A percentile compares a stretch with the other conserved stretches of the same genome.
These are phyloP conservation scores for Anarsia innoxiella DNA, from an alignment of 2,888 invertebrate species.

Conservation along the genomic window DNA sequence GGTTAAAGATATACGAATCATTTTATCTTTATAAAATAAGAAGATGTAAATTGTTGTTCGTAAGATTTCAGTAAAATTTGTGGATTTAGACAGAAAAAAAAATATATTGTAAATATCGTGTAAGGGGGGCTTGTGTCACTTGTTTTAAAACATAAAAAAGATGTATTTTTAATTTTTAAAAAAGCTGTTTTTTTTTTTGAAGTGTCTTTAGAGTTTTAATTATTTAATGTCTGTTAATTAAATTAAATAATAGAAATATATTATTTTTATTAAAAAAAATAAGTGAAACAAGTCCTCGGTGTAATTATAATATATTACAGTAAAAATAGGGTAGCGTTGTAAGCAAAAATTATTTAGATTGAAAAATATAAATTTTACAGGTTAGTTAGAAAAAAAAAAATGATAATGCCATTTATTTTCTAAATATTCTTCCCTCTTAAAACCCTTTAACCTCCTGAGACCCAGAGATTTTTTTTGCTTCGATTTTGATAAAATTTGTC, in stretches of 20 bases:
- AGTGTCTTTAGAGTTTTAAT: too few relatives aligned
- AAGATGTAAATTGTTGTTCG: constrained; percentile 55
- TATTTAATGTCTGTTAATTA: too few relatives aligned
- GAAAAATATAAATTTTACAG: constrained; percentile 50
- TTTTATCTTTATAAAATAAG: constrained; percentile 53
- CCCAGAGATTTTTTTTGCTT: too few relatives aligned
- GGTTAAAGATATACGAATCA: constrained; percentile 67
- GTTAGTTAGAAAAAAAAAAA: constrained; percentile 53
- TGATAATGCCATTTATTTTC: constrained; percentile 33
- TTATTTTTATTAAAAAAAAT: constrained; percentile 5
- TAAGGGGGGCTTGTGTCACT: constrained; percentile 23
- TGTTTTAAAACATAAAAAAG: constrained; percentile 6
- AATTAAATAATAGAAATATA: too few relatives aligned
- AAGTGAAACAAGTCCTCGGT: constrained; percentile 21
- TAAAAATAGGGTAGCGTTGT: constrained; percentile 32
- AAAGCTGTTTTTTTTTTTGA: too few relatives aligned
- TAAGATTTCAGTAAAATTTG: constrained; percentile 44
- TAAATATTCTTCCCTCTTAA: constrained; percentile 45
- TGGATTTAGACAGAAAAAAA: too few relatives aligned
- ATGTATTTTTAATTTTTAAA: too few relatives aligned
- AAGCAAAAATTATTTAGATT: constrained; percentile 31
- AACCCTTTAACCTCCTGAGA: too few relatives aligned
- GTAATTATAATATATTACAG: constrained; percentile 26
- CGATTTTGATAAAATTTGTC: too few relatives aligned
- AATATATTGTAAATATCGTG: constrained; percentile 49